Percentiles rank a stretch among this genome's conserved stretches.
These are phyloP conservation scores for Sceloporus tristichus DNA, from an alignment of 2,113 vertebrate genomes.

Conservation along the genomic window DNA sequence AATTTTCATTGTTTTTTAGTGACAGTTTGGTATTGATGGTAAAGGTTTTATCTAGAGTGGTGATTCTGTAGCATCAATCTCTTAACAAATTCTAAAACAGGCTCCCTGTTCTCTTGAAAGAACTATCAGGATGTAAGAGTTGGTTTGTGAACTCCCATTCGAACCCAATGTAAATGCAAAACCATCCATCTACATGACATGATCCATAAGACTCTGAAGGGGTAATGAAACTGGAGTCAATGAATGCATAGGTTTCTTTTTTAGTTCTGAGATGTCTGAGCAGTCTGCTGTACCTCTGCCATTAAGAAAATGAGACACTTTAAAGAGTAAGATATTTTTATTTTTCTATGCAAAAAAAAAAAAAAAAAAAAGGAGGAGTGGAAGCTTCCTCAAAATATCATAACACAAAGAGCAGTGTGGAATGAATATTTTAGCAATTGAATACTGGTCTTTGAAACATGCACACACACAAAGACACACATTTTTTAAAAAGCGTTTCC, in stretches of 20 bases:
- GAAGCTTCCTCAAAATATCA: constrained; percentile 51
- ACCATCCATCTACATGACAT: constrained; percentile 57
- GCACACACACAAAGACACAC: background rate
- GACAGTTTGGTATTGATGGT: constrained; percentile 73
- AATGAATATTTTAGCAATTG: constrained; percentile 77
- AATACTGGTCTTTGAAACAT: constrained; percentile 77
- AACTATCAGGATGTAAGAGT: constrained; percentile 58
- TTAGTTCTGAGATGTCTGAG: constrained; percentile 56
- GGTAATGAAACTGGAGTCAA: constrained; percentile 72
- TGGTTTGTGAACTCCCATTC: constrained; percentile 63
- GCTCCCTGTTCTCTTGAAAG: constrained; percentile 52
- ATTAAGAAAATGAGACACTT: constrained; percentile 47
- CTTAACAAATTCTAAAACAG: constrained; percentile 62
- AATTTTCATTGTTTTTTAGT: constrained; percentile 79
- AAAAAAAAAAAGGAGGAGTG: no score
- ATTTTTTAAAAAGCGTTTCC: background rate
- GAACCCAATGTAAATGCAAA: constrained; percentile 69
- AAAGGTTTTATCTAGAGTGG: constrained; percentile 74
- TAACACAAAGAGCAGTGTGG: constrained; percentile 64
- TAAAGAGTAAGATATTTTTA: constrained; percentile 54
- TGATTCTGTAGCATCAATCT: constrained; percentile 64
- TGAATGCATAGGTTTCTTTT: constrained; percentile 59
- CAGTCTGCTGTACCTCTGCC: constrained; percentile 40
- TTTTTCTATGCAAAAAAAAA: constrained; percentile 42
- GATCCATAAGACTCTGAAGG: constrained; percentile 67